These are phyloP conservation scores for Maniola hyperantus DNA, from an alignment of 2,888 invertebrate species.

Conservation along the genomic window DNA sequence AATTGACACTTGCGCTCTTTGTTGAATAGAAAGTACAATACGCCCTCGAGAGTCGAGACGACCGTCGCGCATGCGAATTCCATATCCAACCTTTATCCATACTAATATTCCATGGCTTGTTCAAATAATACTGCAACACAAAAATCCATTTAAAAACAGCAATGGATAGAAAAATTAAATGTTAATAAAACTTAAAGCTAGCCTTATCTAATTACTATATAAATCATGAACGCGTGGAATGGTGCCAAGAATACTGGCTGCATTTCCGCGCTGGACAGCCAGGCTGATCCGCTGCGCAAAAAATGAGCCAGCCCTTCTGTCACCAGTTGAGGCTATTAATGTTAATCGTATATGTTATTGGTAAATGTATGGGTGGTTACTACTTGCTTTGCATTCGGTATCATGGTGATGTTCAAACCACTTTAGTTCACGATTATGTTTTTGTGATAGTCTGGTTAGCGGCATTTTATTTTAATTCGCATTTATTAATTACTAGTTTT, in stretches of 20 bases:
- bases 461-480: conserved; percentile 45
- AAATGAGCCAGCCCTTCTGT: too few species aligned
- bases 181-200: too few species aligned
- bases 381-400: conserved; percentile 64
- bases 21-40: conserved; percentile 42
- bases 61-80: conserved; percentile 73
- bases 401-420: conserved; percentile 72
- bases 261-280: too few species aligned
- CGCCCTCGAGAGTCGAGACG: conserved; percentile 76
- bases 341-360: conserved; percentile 43
- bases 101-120: conserved; percentile 51
- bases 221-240: too few species aligned
- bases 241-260: too few species aligned
- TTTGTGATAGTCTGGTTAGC: conserved; percentile 52
- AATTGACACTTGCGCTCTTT: conserved; percentile 41
- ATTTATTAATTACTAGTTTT: conserved; percentile 29
- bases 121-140: conserved; percentile 31
- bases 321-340: too few species aligned
- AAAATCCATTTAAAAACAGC: conserved; percentile 35
- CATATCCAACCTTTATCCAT: conserved; percentile 45
- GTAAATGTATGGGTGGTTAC: conserved; percentile 62
- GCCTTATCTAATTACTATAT: too few species aligned
- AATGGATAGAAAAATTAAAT: conserved; percentile 48
- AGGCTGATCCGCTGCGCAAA: too few species aligned
- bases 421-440: conserved; percentile 66